Percentiles rank a stretch among this genome's conserved stretches.
Evolutionary conservation across 2,797 vertebrate species (phyloP).

Genomic region (Coccyzus lansbergi): DNA sequence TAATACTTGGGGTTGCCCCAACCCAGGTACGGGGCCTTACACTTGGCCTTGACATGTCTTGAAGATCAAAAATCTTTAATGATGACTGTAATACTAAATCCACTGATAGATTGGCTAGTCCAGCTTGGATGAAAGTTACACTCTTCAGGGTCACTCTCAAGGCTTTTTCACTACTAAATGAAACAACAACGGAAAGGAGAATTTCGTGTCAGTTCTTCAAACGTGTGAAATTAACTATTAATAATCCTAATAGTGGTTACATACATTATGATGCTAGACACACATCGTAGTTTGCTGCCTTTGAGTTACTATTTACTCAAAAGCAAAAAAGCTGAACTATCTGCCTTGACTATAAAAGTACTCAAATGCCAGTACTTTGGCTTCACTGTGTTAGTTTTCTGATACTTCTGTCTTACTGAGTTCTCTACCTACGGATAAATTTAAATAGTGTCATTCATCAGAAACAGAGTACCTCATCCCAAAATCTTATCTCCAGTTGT

Average conservation of each 20-base stretch:
- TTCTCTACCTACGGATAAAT: constrained; percentile 1
- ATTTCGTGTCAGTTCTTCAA: neutral
- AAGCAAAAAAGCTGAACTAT: neutral
- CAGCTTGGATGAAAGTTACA: neutral
- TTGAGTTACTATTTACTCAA: neutral
- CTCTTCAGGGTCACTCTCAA: neutral
- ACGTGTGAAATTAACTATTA: neutral
- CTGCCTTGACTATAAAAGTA: neutral
- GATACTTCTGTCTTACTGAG: neutral
- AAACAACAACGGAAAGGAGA: neutral
- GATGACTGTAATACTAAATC: neutral
- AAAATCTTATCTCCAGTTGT: constrained; percentile 53
- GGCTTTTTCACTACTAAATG: neutral
- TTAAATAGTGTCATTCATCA: constrained; percentile 39
- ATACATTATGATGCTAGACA: neutral
- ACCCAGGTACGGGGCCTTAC: too few species aligned
- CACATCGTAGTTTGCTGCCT: neutral
- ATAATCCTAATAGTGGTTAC: neutral
- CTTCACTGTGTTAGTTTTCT: neutral
- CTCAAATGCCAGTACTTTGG: neutral
- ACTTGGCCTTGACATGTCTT: neutral
- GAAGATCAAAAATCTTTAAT: neutral
- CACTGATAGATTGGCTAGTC: neutral
- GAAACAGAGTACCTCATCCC: constrained; percentile 4
- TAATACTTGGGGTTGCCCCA: too few species aligned